Conservation (phyloP, 2,113 vertebrate genomes). For the Arizona elegans region DNA sequence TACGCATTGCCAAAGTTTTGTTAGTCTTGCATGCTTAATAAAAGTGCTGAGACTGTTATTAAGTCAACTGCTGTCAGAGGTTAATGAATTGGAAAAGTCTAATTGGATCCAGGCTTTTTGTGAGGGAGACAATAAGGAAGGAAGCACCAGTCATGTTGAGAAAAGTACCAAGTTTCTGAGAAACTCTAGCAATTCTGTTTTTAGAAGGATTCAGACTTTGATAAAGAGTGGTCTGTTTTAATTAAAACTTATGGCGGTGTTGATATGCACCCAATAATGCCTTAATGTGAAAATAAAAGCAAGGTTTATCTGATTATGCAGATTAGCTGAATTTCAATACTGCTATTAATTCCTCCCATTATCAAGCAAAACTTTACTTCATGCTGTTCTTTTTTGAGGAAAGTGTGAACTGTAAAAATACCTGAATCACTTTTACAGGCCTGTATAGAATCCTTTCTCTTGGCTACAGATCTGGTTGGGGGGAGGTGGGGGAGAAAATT, state of each 20-base stretch:
- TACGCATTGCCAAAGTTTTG: constrained; percentile 93
- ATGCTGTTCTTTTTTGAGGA: constrained; percentile 32
- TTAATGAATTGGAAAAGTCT: constrained; percentile 63
- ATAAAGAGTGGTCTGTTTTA: constrained; percentile 59
- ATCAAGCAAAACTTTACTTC: constrained; percentile 37
- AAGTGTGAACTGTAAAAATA: constrained; percentile 29
- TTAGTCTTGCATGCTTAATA: constrained; percentile 87
- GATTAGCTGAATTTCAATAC: constrained; percentile 54
- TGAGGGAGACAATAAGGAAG: constrained; percentile 65
- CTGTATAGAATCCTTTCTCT: constrained; percentile 57
- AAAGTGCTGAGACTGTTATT: constrained; percentile 85
- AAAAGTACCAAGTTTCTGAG: constrained; percentile 60
- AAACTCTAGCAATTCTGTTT: constrained; percentile 62
- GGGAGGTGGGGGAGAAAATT: not conserved
- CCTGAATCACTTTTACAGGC: constrained; percentile 42
- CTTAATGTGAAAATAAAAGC: constrained; percentile 62
- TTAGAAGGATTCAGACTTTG: constrained; percentile 58
- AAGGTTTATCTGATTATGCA: constrained; percentile 63
- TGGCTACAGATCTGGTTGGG: constrained; percentile 44
- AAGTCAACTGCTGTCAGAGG: constrained; percentile 78
- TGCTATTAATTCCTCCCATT: constrained; percentile 57
- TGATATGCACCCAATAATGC: constrained; percentile 63
- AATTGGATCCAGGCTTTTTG: constrained; percentile 65
- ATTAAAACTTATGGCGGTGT: constrained; percentile 57
- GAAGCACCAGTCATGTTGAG: constrained; percentile 74